Conservation (phyloP, 2,797 vertebrate species). For the Loriculus beryllinus region DNA sequence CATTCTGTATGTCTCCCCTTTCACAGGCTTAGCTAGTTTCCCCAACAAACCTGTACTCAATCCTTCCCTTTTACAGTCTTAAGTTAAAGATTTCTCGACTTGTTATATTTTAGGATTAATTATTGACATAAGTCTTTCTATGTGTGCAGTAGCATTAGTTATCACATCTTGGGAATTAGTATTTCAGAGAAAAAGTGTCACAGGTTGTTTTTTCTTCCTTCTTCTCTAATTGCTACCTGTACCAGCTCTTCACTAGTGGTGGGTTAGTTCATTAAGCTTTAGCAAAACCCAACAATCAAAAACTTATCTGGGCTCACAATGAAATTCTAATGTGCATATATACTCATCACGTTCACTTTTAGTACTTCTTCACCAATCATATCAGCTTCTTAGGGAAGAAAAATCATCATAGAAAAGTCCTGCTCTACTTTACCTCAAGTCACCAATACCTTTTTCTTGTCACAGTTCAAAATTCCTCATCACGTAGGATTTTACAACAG, state of each 20-base stretch:
- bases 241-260: neutral
- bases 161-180: neutral
- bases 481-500: neutral
- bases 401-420: neutral
- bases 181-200: neutral
- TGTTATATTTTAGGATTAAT: neutral
- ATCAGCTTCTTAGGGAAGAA: neutral
- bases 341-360: neutral
- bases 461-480: neutral
- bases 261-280: neutral
- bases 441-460: neutral
- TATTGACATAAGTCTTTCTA: neutral
- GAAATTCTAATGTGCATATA: neutral
- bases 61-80: neutral
- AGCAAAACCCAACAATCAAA: neutral
- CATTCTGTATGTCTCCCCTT: neutral
- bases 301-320: neutral
- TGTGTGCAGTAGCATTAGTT: neutral
- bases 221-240: neutral
- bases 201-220: neutral
- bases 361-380: neutral
- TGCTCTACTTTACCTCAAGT: neutral
- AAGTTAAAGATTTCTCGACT: neutral
- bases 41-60: neutral
- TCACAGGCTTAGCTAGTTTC: neutral